Conservation (phyloP, 2,113 vertebrate genomes). For the Bos taurus region DNA sequence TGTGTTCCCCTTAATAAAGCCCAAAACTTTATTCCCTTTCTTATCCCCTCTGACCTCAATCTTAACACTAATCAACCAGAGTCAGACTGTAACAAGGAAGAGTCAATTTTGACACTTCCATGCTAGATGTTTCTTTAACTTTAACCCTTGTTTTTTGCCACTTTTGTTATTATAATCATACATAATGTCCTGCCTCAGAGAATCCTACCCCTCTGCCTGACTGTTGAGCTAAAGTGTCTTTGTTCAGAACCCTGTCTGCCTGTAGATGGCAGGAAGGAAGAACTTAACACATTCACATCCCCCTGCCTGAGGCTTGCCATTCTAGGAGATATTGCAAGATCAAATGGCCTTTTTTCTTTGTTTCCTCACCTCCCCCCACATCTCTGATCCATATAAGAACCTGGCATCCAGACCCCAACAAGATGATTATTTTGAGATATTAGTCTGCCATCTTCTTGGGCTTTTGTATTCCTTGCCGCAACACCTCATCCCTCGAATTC, state of each 20-base stretch:
- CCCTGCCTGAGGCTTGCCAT: not conserved
- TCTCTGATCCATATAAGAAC: not conserved
- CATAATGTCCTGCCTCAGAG: not conserved
- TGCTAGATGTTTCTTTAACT: not conserved
- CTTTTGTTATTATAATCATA: not conserved
- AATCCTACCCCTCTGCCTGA: not conserved
- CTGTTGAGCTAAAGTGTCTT: not conserved
- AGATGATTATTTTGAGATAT: not conserved
- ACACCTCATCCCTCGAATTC: not conserved
- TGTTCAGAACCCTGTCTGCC: not conserved
- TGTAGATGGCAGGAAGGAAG: not conserved
- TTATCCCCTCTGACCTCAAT: not conserved
- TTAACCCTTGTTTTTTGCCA: not conserved
- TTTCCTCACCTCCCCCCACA: not conserved
- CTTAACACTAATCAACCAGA: not conserved
- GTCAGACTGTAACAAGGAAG: not conserved
- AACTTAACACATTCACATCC: not conserved
- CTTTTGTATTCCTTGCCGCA: not conserved
- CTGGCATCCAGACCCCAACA: not conserved
- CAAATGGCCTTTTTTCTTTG: not conserved
- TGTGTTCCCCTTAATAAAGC: not conserved
- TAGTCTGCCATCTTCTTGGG: not conserved
- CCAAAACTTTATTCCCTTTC: not conserved
- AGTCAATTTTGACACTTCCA: not conserved
- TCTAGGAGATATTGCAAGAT: not conserved